These are phyloP conservation scores for Crotalus horridus DNA, from an alignment of 2,113 vertebrate species.

Conservation along the genomic window DNA sequence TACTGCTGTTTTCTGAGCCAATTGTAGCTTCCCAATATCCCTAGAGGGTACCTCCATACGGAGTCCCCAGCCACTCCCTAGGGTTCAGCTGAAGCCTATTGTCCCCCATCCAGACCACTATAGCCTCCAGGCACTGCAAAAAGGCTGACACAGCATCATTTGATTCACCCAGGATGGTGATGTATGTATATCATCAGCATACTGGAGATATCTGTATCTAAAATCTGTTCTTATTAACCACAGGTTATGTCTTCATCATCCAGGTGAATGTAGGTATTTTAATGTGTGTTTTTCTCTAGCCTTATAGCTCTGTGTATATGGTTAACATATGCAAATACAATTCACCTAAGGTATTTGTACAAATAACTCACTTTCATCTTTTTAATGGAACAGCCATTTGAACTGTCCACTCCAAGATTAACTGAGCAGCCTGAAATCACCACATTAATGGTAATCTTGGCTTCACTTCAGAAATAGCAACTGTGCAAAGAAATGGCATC, in stretches of 20 bases:
- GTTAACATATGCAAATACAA: background rate
- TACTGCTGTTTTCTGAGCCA: background rate
- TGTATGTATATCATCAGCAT: background rate
- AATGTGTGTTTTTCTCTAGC: too few relatives aligned
- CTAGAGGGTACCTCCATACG: background rate
- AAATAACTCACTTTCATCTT: slow-evolving; percentile 32
- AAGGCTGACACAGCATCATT: background rate
- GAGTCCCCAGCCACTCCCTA: background rate
- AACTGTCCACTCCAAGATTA: slow-evolving; percentile 26
- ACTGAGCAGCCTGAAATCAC: slow-evolving; percentile 55
- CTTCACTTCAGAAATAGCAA: slow-evolving; percentile 72
- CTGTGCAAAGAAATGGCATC: slow-evolving; percentile 72
- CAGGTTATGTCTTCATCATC: background rate
- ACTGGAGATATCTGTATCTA: background rate
- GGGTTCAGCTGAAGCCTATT: background rate
- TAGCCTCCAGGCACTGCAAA: background rate
- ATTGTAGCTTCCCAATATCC: background rate
- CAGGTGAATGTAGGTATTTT: background rate
- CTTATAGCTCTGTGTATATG: background rate
- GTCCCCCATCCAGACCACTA: background rate
- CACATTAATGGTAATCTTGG: slow-evolving; percentile 74
- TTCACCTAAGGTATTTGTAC: background rate
- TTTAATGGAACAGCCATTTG: slow-evolving; percentile 36
- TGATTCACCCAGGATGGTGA: background rate
- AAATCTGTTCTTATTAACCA: background rate